phyloP scores from a whole-genome alignment of 1,140 invertebrate genomes.

The Araneus ventricosus region DNA sequence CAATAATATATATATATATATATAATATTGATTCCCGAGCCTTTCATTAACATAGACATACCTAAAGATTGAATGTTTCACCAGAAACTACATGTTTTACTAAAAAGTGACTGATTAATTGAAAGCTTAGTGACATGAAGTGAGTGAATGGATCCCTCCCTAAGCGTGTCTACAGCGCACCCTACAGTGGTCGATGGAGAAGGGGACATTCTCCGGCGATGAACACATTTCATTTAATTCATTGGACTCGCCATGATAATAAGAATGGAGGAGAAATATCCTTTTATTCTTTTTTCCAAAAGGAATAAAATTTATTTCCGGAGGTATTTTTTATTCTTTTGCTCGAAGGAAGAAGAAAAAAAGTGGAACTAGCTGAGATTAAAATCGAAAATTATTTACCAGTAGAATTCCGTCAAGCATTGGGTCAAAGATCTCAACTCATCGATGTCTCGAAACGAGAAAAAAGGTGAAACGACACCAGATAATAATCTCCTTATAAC shows the following conservation, averaged over 20 bases:
- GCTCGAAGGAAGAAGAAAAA: background rate
- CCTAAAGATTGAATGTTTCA: background rate
- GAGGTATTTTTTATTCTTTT: background rate
- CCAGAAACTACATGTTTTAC: background rate
- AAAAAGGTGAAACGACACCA: too few species aligned
- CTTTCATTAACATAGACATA: background rate
- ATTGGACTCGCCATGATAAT: background rate
- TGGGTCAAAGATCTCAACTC: too few species aligned
- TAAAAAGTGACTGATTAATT: slow-evolving; percentile 30
- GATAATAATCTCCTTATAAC: too few species aligned
- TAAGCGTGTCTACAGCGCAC: background rate
- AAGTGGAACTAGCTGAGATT: background rate
- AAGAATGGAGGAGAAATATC: background rate
- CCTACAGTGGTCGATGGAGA: background rate
- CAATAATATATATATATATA: too few species aligned
- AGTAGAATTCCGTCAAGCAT: too few species aligned
- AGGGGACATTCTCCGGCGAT: background rate
- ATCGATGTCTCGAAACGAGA: too few species aligned
- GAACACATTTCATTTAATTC: too few species aligned
- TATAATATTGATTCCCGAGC: background rate
- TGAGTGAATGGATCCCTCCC: slow-evolving; percentile 42
- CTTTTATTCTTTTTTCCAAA: background rate
- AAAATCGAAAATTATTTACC: too few species aligned
- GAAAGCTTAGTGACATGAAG: background rate
- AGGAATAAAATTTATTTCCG: background rate